Conservation (phyloP, 2,888 invertebrate genomes). For the Cheilosia scutellata region DNA sequence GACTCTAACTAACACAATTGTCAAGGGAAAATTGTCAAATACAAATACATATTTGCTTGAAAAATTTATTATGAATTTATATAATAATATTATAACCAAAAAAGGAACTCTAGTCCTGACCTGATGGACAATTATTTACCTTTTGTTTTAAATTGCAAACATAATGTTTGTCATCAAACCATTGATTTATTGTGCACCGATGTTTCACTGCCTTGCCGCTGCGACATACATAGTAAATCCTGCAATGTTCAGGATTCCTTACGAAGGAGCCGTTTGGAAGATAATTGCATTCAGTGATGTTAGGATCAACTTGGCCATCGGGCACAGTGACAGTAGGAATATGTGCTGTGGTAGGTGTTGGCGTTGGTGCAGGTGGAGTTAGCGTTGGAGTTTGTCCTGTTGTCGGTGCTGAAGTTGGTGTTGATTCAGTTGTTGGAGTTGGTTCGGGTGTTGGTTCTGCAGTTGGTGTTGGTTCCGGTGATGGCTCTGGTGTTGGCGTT, state of each 20-base stretch:
- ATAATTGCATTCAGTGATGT: constrained; percentile 23
- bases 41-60: too few species aligned
- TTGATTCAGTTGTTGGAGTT: constrained; percentile 5
- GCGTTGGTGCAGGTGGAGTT: not conserved
- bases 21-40: too few species aligned
- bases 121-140: constrained; percentile 50
- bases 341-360: not conserved
- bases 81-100: too few species aligned
- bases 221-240: constrained; percentile 62
- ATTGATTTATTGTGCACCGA: constrained; percentile 52
- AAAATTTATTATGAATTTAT: too few species aligned
- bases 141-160: constrained; percentile 64
- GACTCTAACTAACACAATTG: too few species aligned
- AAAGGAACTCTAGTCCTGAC: constrained; percentile 44
- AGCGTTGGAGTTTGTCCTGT: not conserved
- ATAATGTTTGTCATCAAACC: constrained; percentile 61
- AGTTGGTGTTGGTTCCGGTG: not conserved
- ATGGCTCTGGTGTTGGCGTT: not conserved
- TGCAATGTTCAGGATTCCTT: constrained; percentile 32
- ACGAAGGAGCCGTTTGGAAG: constrained; percentile 45
- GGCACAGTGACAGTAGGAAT: not conserved
- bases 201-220: constrained; percentile 40
- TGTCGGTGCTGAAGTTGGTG: not conserved
- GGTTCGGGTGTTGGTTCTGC: not conserved
- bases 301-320: constrained; percentile 22